phyloP scores from a whole-genome alignment of 1,140 invertebrate species.

The Bombyx mori region DNA sequence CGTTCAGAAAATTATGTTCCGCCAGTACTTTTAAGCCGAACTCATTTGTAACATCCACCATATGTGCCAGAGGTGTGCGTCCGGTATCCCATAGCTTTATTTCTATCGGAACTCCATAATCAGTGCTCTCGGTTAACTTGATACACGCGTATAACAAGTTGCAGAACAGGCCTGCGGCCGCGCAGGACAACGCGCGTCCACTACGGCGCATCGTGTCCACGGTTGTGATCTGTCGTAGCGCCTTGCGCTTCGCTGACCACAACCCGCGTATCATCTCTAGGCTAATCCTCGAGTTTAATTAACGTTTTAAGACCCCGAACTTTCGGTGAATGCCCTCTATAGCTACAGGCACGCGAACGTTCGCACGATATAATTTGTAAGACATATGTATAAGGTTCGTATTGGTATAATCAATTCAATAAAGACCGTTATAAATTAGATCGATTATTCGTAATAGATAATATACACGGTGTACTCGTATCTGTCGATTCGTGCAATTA shows the following conservation, averaged over 20 bases:
- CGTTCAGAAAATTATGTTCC: slow-evolving; percentile 76
- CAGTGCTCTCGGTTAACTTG: slow-evolving; percentile 12
- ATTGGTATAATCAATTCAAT: too few species aligned
- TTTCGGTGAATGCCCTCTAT: slow-evolving; percentile 53
- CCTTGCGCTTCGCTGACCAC: slow-evolving; percentile 31
- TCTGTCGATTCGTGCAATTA: too few species aligned
- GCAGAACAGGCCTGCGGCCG: slow-evolving; percentile 13
- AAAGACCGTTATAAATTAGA: too few species aligned
- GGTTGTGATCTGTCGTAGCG: slow-evolving; percentile 24
- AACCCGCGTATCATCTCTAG: slow-evolving; percentile 18
- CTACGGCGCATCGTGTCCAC: slow-evolving; percentile 36
- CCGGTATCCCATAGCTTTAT: slow-evolving; percentile 54
- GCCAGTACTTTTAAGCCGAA: slow-evolving; percentile 79
- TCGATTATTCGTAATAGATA: too few species aligned
- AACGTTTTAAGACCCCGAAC: slow-evolving; percentile 32
- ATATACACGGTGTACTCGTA: too few species aligned
- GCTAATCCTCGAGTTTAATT: slow-evolving; percentile 43
- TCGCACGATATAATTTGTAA: too few species aligned
- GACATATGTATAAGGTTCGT: too few species aligned
- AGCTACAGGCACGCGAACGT: slow-evolving; percentile 8
- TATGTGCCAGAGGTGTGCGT: slow-evolving; percentile 76
- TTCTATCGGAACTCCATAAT: slow-evolving; percentile 54
- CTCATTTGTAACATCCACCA: slow-evolving; percentile 84
- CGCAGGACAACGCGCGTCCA: slow-evolving; percentile 30
- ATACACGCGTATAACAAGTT: slow-evolving; percentile 24